phyloP scores from a whole-genome alignment of 2,797 vertebrate genomes.

The Carapus acus region DNA sequence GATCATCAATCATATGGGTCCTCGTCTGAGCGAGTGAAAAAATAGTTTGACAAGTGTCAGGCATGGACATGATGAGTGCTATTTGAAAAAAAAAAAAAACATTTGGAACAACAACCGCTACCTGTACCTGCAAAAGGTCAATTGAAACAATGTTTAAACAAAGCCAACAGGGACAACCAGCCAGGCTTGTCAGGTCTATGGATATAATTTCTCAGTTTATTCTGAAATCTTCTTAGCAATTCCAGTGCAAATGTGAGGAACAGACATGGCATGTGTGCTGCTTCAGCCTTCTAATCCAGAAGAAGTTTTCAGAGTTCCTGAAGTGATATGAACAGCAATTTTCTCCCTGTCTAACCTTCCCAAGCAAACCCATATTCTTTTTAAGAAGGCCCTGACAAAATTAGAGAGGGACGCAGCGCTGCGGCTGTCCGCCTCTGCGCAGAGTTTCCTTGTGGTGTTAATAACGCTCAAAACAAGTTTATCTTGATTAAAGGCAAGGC shows the following conservation, averaged over 20 bases:
- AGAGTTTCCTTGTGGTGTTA: slow-evolving; percentile 69
- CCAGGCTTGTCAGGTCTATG: slow-evolving; percentile 9
- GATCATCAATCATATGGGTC: too few relatives aligned
- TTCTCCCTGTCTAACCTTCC: slow-evolving; percentile 53
- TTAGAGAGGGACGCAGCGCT: slow-evolving; percentile 64
- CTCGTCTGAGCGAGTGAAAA: too few relatives aligned
- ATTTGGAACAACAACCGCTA: too few relatives aligned
- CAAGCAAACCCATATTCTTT: slow-evolving; percentile 57
- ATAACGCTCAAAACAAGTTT: slow-evolving; percentile 67
- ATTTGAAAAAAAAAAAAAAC: too few relatives aligned
- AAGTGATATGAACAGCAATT: slow-evolving; percentile 36
- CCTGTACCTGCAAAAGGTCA: background rate
- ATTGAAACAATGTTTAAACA: background rate
- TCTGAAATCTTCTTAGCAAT: background rate
- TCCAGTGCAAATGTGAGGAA: background rate
- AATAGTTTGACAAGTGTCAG: too few relatives aligned
- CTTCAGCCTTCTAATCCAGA: slow-evolving; percentile 17
- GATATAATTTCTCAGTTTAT: slow-evolving; percentile 9
- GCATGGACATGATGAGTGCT: too few relatives aligned
- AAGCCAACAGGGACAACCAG: slow-evolving; percentile 16
- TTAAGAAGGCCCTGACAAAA: slow-evolving; percentile 57
- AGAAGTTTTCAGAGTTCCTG: slow-evolving; percentile 30
- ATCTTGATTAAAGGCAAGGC: slow-evolving; percentile 71
- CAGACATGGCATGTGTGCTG: background rate
- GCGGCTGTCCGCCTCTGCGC: slow-evolving; percentile 65